Evolutionary conservation across 2,888 invertebrate species (phyloP), one percentile per base, ranked within the genome.

Genomic region (Nomada flava): DNA sequence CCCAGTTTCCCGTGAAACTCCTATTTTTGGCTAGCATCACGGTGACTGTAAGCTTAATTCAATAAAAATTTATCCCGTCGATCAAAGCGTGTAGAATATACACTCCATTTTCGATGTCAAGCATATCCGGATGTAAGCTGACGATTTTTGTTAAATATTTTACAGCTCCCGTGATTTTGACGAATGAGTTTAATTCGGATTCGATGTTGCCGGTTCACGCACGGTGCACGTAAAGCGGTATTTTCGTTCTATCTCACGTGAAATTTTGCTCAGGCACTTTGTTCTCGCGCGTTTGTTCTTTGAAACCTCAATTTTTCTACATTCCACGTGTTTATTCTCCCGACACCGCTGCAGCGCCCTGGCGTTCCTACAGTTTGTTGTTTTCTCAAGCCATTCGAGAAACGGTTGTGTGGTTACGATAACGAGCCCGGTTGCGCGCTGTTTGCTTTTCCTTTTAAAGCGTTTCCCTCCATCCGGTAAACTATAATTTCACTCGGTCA

Each of bases 361-460:
- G 26, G 50, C 9, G 26, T n/a, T 18, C 29, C 26, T 10, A 18
- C 70, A 13, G 77, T 63, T 63, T 36, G 63, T 64, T 80, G 68
- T 72, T 79, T 68, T 44, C 80, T 68, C 63, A 44, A 80, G 55
- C 67, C 79, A 62, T 67, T 80, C 52, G 73, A 64, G 81, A 64
- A 80, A 81, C 73, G 80, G 74, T 69, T 52, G 73, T 55, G 74
- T 36, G 36, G 81, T 81, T 79, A 81, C 81, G 79, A 79, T 74
- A 81, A 81, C 74, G 81, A 74, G 50, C 52, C 44, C 59, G 60
- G 81, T 79, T 74, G 29, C 53, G 47, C 64, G 47, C 52, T 63
- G 64, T 65, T 79, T 47, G 78, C 78, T 60, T 52, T 68, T 64
- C 68, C 47, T 73, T 69, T 64, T 64, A 73, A 73, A 73, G 20